Evolutionary conservation across 2,888 invertebrate genomes (phyloP), one percentile per base, ranked within the genome.

Genomic region (Pandemis cinnamomeana): DNA sequence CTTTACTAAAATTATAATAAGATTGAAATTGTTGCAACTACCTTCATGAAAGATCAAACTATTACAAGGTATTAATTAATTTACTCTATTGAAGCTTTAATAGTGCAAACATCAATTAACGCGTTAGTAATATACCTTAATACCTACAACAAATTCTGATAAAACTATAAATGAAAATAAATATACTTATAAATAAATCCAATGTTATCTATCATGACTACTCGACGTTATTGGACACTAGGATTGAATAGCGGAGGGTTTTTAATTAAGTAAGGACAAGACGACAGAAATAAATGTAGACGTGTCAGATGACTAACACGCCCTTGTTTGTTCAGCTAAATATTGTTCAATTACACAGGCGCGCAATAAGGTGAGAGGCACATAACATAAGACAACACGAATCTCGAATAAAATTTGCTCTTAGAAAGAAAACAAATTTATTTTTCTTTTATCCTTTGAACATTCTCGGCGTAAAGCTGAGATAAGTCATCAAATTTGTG

Each of bases 401-500:
- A 60, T 72, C 64, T 66, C 53, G 60, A 70, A 70, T 66, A 70
- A 66, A 70, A 70, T 46, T 66, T 70, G 61, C 80, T 80, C 80
- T 79, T 73, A 71, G 70, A 80, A 82, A 81, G 78, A 76, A 79
- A 83, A 78, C 71, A 77, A 82, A 84, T 80, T 77, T 75, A 70
- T 70, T 82, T 82, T 83, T 81, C 83, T 83, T 83, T 79, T 80
- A 83, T 83, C 81, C 81, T 83, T 83, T 81, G 82, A 85, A 82
- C 82, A 82, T 82, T 84, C 84, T 81, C 77, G 75, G 82, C 81
- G 82, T 84, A 83, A 85, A 83, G 80, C 84, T 81, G 81, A 85
- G 86, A 87, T 88, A 88, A 87, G 86, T 87, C 86, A 87, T 88
- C 87, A 88, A 89, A 89, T 89, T 88, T 88, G 81, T 83, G 86